phyloP scores from a whole-genome alignment of 1,140 invertebrate genomes.

The Sogatella furcifera region DNA sequence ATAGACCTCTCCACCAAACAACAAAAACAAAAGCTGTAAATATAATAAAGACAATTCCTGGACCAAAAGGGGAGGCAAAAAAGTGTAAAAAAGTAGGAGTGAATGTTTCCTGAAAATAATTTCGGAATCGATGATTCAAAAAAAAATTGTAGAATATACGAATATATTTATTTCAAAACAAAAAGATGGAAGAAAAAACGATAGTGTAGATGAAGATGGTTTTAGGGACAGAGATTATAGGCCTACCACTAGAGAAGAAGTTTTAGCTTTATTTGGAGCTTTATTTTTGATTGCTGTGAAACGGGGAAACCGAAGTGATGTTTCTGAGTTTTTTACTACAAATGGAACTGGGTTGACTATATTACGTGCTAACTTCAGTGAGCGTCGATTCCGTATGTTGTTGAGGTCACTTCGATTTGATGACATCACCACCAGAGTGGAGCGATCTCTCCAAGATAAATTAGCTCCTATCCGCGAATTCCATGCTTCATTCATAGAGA shows the following conservation, averaged over 20 bases:
- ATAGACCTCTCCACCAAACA: neutral
- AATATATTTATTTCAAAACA: slow-evolving; percentile 1
- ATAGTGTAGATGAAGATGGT: neutral
- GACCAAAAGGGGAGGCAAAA: neutral
- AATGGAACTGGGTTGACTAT: neutral
- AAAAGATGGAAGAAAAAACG: neutral
- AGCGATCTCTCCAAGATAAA: neutral
- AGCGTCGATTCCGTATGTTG: neutral
- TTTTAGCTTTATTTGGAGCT: neutral
- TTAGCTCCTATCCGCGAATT: neutral
- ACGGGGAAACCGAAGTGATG: neutral
- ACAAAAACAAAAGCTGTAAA: slow-evolving; percentile 3
- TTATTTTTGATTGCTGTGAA: neutral
- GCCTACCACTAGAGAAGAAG: neutral
- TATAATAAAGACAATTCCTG: neutral
- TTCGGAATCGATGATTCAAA: neutral
- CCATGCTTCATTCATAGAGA: neutral
- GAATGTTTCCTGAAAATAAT: neutral
- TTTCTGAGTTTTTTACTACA: neutral
- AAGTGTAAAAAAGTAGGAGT: neutral
- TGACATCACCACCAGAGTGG: neutral
- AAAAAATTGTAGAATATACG: neutral
- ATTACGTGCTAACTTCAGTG: neutral
- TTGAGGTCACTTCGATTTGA: neutral
- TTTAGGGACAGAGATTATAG: too few relatives aligned